Evolutionary conservation across 2,113 vertebrate genomes (phyloP).

Genomic region (Psammodynastes pulverulentus): DNA sequence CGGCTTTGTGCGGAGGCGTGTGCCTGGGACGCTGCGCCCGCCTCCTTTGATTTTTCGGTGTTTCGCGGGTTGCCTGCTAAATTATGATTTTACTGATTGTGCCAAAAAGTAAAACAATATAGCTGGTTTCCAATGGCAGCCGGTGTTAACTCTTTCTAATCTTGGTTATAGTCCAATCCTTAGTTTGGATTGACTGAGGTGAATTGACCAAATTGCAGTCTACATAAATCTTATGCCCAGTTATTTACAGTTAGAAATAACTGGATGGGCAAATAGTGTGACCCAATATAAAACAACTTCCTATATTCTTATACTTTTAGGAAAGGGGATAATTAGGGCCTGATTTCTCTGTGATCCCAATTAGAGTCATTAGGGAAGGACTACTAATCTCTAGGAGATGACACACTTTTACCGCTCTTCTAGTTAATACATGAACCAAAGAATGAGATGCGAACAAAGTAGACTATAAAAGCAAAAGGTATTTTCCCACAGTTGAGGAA

Average conservation of each 20-base stretch:
- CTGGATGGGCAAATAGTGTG: background rate
- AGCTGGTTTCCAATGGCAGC: background rate
- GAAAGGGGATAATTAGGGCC: background rate
- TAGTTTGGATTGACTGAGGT: background rate
- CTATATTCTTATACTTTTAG: background rate
- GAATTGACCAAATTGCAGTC: background rate
- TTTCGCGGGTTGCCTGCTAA: background rate
- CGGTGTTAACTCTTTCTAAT: background rate
- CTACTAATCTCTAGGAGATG: background rate
- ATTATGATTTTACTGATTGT: background rate
- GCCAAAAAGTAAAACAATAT: too few relatives aligned
- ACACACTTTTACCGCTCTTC: background rate
- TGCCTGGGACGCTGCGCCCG: background rate
- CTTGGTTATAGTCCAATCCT: background rate
- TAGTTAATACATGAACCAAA: background rate
- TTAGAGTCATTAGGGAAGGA: background rate
- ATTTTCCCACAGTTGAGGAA: background rate
- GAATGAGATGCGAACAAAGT: background rate
- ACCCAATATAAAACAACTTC: background rate
- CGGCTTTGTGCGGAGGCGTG: background rate
- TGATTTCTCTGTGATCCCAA: background rate
- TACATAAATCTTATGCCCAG: background rate
- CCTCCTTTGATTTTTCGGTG: background rate
- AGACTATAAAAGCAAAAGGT: background rate
- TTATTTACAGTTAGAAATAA: background rate